Evolutionary conservation across 2,113 vertebrate species (phyloP).

Genomic region (Catagonus wagneri): DNA sequence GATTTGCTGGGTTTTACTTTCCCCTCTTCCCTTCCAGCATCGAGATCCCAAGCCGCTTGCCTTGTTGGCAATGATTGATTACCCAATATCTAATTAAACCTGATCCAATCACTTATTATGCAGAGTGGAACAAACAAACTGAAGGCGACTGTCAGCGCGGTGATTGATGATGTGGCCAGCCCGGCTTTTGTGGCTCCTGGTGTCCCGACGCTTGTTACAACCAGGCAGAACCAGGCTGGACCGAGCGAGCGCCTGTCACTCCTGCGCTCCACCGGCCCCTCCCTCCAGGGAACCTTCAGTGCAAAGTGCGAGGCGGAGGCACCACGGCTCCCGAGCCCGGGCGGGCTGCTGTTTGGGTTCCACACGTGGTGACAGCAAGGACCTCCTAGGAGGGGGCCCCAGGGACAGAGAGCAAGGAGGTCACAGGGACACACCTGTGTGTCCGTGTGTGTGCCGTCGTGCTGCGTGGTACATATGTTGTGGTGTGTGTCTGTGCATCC

Average conservation of each 20-base stretch:
- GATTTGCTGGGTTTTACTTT: slow-evolving; percentile 88
- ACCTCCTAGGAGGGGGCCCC: slow-evolving; percentile 77
- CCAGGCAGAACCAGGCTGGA: slow-evolving; percentile 94
- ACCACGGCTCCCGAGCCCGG: slow-evolving; percentile 83
- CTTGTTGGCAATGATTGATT: slow-evolving; percentile 99
- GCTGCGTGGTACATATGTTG: no score
- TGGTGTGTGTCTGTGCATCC: background rate
- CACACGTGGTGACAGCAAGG: slow-evolving; percentile 85
- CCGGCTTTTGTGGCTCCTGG: slow-evolving; percentile 96
- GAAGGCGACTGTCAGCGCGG: slow-evolving; percentile 95
- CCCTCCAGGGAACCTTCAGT: slow-evolving; percentile 76
- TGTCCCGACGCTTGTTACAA: slow-evolving; percentile 99
- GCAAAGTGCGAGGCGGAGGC: background rate
- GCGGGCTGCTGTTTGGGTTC: slow-evolving; percentile 90
- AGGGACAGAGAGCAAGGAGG: slow-evolving; percentile 55
- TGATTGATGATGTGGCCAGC: slow-evolving; percentile 99
- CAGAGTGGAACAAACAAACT: slow-evolving; percentile 99
- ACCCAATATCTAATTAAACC: slow-evolving; percentile 99
- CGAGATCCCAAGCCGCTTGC: slow-evolving; percentile 92
- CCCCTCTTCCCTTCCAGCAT: slow-evolving; percentile 82
- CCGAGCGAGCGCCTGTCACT: slow-evolving; percentile 97
- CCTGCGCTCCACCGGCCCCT: slow-evolving; percentile 80
- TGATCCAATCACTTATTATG: slow-evolving; percentile 99
- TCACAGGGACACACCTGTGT: background rate
- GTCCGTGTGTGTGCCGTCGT: no score